Evolutionary conservation across 2,888 invertebrate species (phyloP).

Genomic region (Caenorhabditis sp.): DNA sequence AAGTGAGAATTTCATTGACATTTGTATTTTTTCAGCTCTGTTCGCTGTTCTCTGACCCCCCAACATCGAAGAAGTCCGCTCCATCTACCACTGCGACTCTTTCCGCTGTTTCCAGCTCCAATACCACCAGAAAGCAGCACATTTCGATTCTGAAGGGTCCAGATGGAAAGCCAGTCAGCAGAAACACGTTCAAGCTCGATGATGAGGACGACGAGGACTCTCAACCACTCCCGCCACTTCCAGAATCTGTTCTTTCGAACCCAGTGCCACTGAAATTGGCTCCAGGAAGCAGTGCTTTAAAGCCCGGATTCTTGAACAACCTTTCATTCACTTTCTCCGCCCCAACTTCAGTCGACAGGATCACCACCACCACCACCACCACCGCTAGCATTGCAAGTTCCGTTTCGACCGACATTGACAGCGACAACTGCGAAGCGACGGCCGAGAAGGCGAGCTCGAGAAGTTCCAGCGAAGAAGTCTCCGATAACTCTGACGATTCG

Average conservation of each 20-base stretch:
- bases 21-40: constrained; percentile 36
- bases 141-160: constrained; percentile 36
- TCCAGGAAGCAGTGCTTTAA: constrained; percentile 12
- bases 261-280: constrained; percentile 34
- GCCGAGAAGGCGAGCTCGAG: constrained; percentile 26
- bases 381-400: too few relatives aligned
- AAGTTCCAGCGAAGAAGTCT: neutral
- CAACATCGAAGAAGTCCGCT: constrained; percentile 14
- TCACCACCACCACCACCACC: too few relatives aligned
- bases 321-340: constrained; percentile 50
- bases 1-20: neutral
- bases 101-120: constrained; percentile 19
- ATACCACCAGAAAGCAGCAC: constrained; percentile 13
- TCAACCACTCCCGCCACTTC: constrained; percentile 21
- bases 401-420: too few relatives aligned
- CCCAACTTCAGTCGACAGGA: constrained; percentile 31
- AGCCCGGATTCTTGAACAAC: constrained; percentile 52
- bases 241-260: constrained; percentile 13
- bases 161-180: constrained; percentile 53
- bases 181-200: constrained; percentile 54
- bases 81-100: neutral
- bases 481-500: neutral
- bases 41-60: constrained; percentile 48
- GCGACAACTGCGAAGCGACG: too few relatives aligned
- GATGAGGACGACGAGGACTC: constrained; percentile 37